Evolutionary conservation across 1,140 invertebrate genomes (phyloP).

Genomic region (Saccostrea glomerata): DNA sequence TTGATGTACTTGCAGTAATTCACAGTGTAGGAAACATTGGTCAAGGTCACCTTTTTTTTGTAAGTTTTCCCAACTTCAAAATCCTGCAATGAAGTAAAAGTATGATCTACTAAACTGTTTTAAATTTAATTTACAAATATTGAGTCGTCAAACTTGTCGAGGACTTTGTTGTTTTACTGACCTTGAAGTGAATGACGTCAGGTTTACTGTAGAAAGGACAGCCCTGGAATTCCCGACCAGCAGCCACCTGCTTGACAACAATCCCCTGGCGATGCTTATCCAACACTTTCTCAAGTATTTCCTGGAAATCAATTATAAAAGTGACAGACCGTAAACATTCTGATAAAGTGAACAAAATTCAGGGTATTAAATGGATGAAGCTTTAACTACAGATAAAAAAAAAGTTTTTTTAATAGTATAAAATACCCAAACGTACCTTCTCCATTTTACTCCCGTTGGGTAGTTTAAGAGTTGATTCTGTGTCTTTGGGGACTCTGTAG

Average conservation of each 20-base stretch:
- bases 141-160: not conserved
- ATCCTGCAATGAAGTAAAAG: slow-evolving; percentile 70
- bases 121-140: too few species aligned
- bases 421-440: too few species aligned
- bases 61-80: slow-evolving; percentile 78
- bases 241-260: slow-evolving; percentile 76
- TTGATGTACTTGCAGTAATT: slow-evolving; percentile 77
- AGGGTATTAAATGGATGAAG: not conserved
- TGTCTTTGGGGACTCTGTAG: slow-evolving; percentile 73
- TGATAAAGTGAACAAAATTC: not conserved
- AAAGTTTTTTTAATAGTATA: not conserved
- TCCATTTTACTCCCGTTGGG: slow-evolving; percentile 77
- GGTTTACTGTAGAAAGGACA: slow-evolving; percentile 79
- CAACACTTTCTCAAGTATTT: slow-evolving; percentile 73
- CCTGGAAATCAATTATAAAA: slow-evolving; percentile 60
- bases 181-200: slow-evolving; percentile 78
- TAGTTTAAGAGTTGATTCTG: slow-evolving; percentile 60
- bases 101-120: not conserved
- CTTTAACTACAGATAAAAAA: not conserved
- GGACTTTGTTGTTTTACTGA: slow-evolving; percentile 49
- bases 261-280: slow-evolving; percentile 76
- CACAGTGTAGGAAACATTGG: slow-evolving; percentile 78
- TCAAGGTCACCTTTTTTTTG: slow-evolving; percentile 77
- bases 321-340: not conserved
- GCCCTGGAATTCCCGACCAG: slow-evolving; percentile 76